phyloP scores from a whole-genome alignment of 2,113 vertebrate species.

The Typhlomys cinereus region DNA sequence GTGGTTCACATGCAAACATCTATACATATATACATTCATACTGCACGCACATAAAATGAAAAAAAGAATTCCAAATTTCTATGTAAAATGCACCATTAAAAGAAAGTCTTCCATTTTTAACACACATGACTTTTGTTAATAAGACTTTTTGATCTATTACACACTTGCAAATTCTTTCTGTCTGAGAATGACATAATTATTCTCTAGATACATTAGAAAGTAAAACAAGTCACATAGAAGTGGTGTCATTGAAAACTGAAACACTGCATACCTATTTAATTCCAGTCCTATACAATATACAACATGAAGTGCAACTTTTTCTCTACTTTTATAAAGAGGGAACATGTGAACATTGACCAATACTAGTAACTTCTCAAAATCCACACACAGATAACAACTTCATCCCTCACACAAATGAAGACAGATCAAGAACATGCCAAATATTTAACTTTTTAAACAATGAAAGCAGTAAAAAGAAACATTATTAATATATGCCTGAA shows the following conservation, averaged over 20 bases:
- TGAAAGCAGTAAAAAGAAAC: not conserved
- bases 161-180: not conserved
- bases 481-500: not conserved
- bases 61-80: slow-evolving; percentile 13
- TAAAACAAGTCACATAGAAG: slow-evolving; percentile 27
- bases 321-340: not conserved
- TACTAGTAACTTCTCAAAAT: slow-evolving; percentile 16
- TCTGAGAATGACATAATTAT: slow-evolving; percentile 31
- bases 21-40: too few species aligned
- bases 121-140: not conserved
- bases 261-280: not conserved
- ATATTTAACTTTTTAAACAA: slow-evolving; percentile 27
- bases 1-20: too few species aligned
- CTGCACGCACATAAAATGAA: too few species aligned
- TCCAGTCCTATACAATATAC: not conserved
- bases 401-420: not conserved
- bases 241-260: slow-evolving; percentile 12
- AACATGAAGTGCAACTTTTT: slow-evolving; percentile 6
- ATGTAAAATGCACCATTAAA: not conserved
- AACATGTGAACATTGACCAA: not conserved
- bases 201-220: not conserved
- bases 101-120: slow-evolving; percentile 18
- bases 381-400: not conserved
- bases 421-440: not conserved
- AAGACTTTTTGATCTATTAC: slow-evolving; percentile 10